phyloP scores from a whole-genome alignment of 1,140 invertebrate genomes.

The Pomacea maculata region DNA sequence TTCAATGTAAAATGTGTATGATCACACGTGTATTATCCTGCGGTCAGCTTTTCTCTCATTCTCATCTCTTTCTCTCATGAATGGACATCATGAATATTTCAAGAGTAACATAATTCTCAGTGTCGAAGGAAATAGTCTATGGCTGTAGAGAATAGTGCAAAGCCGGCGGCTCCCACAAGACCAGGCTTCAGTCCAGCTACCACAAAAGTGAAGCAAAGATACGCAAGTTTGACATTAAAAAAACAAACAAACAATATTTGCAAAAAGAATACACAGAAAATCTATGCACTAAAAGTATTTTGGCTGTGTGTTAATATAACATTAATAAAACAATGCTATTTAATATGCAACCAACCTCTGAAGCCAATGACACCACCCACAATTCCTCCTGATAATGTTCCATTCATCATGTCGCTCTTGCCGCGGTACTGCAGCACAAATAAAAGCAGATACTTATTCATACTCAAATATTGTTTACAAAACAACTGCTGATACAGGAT shows the following conservation, averaged over 20 bases:
- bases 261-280: too few relatives aligned
- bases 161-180: conserved; percentile 89
- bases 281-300: too few relatives aligned
- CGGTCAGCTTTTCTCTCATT: too few relatives aligned
- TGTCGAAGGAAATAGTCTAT: conserved; percentile 95
- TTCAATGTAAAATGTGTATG: too few relatives aligned
- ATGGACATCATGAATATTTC: too few relatives aligned
- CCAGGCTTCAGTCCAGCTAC: conserved; percentile 92
- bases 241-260: too few relatives aligned
- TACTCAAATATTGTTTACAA: too few relatives aligned
- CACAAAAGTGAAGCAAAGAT: conserved; percentile 58
- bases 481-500: too few relatives aligned
- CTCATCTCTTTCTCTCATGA: too few relatives aligned
- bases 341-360: conserved; percentile 73
- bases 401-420: conserved; percentile 96
- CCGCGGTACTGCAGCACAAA: conserved; percentile 77
- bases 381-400: conserved; percentile 90
- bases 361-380: conserved; percentile 95
- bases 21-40: too few relatives aligned
- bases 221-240: neutral
- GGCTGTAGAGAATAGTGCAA: conserved; percentile 93
- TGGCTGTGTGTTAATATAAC: too few relatives aligned
- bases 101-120: conserved; percentile 14
- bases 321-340: too few relatives aligned
- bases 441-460: neutral